Percentiles rank a stretch among this genome's conserved stretches.
Conservation (phyloP, 2,113 vertebrate genomes). For the Gallinago paraguaiae region DNA sequence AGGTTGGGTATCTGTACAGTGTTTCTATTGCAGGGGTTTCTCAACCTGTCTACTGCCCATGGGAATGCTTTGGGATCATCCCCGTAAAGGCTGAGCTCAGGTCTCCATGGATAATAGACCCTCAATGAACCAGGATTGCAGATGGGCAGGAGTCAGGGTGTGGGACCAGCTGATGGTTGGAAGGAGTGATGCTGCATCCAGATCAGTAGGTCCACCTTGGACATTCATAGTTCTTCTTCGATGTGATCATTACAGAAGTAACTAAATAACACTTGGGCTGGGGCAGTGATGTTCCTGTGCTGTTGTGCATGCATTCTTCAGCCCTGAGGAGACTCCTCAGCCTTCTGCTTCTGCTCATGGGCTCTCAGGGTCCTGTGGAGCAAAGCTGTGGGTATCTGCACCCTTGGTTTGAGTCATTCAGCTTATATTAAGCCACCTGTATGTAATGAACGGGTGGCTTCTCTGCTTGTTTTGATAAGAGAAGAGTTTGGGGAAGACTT, state of each 20-base stretch:
- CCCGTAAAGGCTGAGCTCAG: not conserved
- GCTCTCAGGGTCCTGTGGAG: not conserved
- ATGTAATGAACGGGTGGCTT: not conserved
- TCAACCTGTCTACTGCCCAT: rapidly evolving
- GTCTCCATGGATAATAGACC: not conserved
- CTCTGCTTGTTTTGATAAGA: not conserved
- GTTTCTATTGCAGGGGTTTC: not conserved
- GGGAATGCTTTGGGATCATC: not conserved
- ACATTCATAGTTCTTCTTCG: not conserved
- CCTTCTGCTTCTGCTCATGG: not conserved
- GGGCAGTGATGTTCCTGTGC: not conserved
- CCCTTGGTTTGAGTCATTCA: not conserved
- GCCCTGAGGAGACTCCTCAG: not conserved
- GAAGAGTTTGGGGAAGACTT: not conserved
- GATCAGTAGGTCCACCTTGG: not conserved
- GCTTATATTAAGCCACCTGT: not conserved
- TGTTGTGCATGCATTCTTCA: rapidly evolving
- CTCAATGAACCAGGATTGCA: not conserved
- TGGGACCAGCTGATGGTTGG: not conserved
- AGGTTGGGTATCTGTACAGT: too few relatives aligned
- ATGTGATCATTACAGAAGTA: not conserved
- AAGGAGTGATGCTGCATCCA: not conserved
- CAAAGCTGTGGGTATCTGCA: not conserved
- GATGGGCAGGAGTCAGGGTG: not conserved
- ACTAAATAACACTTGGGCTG: not conserved